Conservation (phyloP, 2,888 invertebrate species). For the Thelaira solivaga region DNA sequence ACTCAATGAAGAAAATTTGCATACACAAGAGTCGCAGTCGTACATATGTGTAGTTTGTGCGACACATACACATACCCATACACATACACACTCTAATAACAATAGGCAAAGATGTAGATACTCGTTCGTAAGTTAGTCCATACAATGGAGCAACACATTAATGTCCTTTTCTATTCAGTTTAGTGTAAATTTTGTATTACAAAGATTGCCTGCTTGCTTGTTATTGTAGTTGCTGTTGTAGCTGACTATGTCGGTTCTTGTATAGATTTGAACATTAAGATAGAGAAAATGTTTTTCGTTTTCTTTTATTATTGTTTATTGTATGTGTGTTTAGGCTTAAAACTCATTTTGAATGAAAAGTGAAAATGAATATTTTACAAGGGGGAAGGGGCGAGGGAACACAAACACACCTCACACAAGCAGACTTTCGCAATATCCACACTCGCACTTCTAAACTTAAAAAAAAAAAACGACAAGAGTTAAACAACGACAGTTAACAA, state of each 20-base stretch:
- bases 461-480: not conserved
- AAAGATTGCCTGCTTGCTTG: no score
- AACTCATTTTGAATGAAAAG: conserved; percentile 41
- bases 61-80: not conserved
- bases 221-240: conserved; percentile 9
- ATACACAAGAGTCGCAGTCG: conserved; percentile 15
- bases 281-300: conserved; percentile 28
- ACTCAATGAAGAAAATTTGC: conserved; percentile 59
- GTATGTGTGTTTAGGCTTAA: conserved; percentile 46
- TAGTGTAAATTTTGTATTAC: conserved; percentile 17
- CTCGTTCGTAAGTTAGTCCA: no score
- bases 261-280: conserved; percentile 58
- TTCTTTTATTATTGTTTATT: no score
- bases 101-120: conserved; percentile 14
- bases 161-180: conserved; percentile 53
- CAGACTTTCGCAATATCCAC: no score
- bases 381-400: no score
- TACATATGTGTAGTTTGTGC: conserved; percentile 2
- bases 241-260: not conserved
- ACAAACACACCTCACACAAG: no score
- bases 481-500: conserved; percentile 22
- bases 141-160: conserved; percentile 53
- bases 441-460: no score
- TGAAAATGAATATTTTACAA: conserved; percentile 37
- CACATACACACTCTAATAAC: not conserved